Percentiles rank a stretch among this genome's conserved stretches.
Conservation (phyloP, 1,140 invertebrate genomes). For the Octopus sinensis region DNA sequence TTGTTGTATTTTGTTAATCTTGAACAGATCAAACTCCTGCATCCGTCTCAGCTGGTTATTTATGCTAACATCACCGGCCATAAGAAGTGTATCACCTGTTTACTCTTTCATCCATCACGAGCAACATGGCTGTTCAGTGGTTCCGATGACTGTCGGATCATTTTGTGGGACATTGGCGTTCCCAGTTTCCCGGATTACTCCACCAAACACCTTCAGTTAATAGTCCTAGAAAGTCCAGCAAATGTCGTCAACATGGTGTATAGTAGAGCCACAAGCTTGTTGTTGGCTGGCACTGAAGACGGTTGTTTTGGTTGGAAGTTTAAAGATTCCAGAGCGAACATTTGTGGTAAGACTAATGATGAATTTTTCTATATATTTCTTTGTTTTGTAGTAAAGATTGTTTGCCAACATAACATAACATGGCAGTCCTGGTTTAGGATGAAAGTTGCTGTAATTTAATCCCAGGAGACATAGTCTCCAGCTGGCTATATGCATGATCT, state of each 20-base stretch:
- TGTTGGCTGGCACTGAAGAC: constrained; percentile 48
- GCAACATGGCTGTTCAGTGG: constrained; percentile 59
- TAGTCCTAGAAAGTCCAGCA: constrained; percentile 32
- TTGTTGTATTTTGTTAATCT: no score
- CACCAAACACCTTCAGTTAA: constrained; percentile 38
- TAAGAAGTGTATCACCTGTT: constrained; percentile 51
- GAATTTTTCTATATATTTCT: no score
- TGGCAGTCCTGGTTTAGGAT: no score
- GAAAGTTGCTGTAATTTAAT: no score
- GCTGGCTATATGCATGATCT: no score
- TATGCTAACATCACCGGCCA: constrained; percentile 47
- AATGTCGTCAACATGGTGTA: constrained; percentile 46
- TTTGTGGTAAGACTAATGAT: no score
- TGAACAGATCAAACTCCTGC: constrained; percentile 42
- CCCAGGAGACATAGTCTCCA: no score
- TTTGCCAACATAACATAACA: no score
- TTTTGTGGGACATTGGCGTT: constrained; percentile 57
- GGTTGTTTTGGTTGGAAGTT: constrained; percentile 49
- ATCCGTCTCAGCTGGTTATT: constrained; percentile 50
- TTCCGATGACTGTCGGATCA: constrained; percentile 53
- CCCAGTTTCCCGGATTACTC: constrained; percentile 51
- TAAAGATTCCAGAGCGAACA: constrained; percentile 9
- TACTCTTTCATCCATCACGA: constrained; percentile 58
- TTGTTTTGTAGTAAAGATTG: no score
- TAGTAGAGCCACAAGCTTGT: constrained; percentile 25